These are phyloP conservation scores for Drosophila putrida DNA, from an alignment of 2,888 invertebrate genomes.

Conservation along the genomic window DNA sequence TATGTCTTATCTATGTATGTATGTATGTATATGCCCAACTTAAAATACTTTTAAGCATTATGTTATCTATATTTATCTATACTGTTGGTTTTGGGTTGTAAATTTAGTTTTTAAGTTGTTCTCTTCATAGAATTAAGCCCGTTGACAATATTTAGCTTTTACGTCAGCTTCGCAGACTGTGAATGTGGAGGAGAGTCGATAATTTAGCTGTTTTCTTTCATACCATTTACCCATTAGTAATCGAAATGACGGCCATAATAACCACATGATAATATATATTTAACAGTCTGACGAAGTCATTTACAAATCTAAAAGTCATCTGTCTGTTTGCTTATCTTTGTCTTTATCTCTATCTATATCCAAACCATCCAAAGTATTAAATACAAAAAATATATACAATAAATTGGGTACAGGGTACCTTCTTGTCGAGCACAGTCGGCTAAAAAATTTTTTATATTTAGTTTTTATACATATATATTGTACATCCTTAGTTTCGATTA, in stretches of 20 bases:
- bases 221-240: constrained; percentile 13
- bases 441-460: not conserved
- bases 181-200: not conserved
- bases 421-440: constrained; percentile 4
- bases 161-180: constrained; percentile 27
- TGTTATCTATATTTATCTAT: constrained; percentile 32
- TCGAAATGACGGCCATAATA: not conserved
- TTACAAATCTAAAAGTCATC: too few species aligned
- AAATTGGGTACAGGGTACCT: constrained; percentile 9
- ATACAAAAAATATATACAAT: not conserved
- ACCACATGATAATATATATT: not conserved
- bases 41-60: constrained; percentile 15
- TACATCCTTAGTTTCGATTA: not conserved
- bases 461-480: not conserved
- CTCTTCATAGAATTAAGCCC: constrained; percentile 13
- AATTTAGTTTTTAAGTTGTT: constrained; percentile 10
- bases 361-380: too few species aligned
- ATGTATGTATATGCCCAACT: constrained; percentile 29
- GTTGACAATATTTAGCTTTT: constrained; percentile 27
- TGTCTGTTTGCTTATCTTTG: not conserved
- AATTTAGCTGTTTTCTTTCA: not conserved
- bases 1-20: constrained; percentile 17
- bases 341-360: too few species aligned
- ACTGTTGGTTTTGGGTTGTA: constrained; percentile 49
- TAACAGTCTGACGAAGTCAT: not conserved